Conservation (phyloP, 2,797 vertebrate genomes). For the Schizothorax lantsangensis region DNA sequence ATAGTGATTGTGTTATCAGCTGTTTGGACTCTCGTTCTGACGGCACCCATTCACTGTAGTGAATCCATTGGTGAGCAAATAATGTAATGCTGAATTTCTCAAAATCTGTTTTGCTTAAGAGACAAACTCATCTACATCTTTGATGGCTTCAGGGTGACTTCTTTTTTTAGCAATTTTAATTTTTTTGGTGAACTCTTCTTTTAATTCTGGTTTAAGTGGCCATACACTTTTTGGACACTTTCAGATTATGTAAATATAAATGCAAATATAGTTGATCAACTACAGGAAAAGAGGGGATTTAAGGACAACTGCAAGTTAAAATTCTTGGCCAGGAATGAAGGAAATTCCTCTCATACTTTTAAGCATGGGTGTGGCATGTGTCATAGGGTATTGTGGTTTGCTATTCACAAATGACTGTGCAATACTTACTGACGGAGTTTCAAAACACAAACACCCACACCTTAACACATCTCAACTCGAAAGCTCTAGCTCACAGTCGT, state of each 20-base stretch:
- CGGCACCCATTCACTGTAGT: too few relatives aligned
- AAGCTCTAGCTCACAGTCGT: background rate
- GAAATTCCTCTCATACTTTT: conserved; percentile 31
- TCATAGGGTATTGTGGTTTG: conserved; percentile 11
- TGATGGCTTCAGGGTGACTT: too few relatives aligned
- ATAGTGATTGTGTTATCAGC: too few relatives aligned
- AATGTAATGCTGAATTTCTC: too few relatives aligned
- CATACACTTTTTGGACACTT: background rate
- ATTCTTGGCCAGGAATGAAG: conserved; percentile 18
- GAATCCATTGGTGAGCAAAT: too few relatives aligned
- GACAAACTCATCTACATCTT: too few relatives aligned
- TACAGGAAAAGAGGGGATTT: conserved; percentile 9
- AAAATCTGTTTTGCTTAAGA: too few relatives aligned
- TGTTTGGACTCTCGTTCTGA: too few relatives aligned
- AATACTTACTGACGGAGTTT: conserved; percentile 13
- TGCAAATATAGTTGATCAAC: background rate
- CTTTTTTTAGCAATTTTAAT: too few relatives aligned
- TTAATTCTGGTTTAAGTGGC: background rate
- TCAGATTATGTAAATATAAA: background rate
- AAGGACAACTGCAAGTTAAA: conserved; percentile 11
- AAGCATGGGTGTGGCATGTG: conserved; percentile 21
- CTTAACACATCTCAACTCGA: conserved; percentile 22
- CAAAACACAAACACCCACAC: conserved; percentile 23
- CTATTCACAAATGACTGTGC: conserved; percentile 38
- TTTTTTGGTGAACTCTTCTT: background rate